Evolutionary conservation across 2,888 invertebrate species (phyloP).

Genomic region (Augiades crinisus): DNA sequence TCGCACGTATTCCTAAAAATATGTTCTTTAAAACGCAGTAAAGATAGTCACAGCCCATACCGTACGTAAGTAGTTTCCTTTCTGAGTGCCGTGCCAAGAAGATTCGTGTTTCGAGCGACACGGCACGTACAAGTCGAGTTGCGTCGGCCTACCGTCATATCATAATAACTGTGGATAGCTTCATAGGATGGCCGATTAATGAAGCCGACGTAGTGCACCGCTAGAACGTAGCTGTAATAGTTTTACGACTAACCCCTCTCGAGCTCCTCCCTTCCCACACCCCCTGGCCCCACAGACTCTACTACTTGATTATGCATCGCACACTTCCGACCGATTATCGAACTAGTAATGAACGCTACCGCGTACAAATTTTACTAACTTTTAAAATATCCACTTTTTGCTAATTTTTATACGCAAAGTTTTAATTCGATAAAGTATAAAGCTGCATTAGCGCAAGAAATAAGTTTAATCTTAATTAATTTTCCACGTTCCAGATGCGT

Average conservation of each 20-base stretch:
- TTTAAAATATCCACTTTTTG: slow-evolving; percentile 38
- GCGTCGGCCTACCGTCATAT: slow-evolving; percentile 62
- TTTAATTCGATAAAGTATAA: slow-evolving; percentile 31
- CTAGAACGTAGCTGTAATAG: slow-evolving; percentile 75
- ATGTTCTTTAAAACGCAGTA: slow-evolving; percentile 25
- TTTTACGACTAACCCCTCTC: slow-evolving; percentile 66
- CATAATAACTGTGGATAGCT: slow-evolving; percentile 70
- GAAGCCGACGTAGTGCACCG: slow-evolving; percentile 69
- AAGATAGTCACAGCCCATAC: slow-evolving; percentile 26
- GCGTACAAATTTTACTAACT: slow-evolving; percentile 50
- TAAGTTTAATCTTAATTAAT: slow-evolving; percentile 17
- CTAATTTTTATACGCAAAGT: slow-evolving; percentile 38
- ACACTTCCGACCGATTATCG: slow-evolving; percentile 75
- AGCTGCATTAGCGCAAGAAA: slow-evolving; percentile 20
- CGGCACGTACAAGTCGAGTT: slow-evolving; percentile 38
- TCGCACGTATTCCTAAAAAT: slow-evolving; percentile 26
- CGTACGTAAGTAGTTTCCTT: slow-evolving; percentile 26
- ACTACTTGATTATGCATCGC: slow-evolving; percentile 77
- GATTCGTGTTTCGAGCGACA: slow-evolving; percentile 9
- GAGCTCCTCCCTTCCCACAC: slow-evolving; percentile 37
- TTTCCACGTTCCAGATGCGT: slow-evolving; percentile 10
- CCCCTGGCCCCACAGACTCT: slow-evolving; percentile 49
- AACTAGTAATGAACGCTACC: slow-evolving; percentile 73
- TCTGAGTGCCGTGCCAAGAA: slow-evolving; percentile 22
- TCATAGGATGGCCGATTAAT: slow-evolving; percentile 78